Conservation (phyloP, 64 coral and sea anemone genomes). For the Platygyra sinensis region DNA sequence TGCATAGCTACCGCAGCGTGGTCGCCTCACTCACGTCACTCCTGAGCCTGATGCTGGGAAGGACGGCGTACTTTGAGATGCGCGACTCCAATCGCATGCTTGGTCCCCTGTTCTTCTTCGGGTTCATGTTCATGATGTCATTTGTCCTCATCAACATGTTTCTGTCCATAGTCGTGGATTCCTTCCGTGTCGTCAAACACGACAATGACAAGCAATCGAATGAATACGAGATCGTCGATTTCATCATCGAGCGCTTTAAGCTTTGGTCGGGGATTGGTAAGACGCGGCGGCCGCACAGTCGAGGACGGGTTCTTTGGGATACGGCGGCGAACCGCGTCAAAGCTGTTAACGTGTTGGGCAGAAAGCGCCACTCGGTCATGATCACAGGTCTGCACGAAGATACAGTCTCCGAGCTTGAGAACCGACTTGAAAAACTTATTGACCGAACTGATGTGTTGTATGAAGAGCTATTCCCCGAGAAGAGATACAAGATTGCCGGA, state of each 20-base stretch:
- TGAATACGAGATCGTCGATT: slow-evolving; percentile 94
- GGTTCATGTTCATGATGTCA: slow-evolving; percentile 89
- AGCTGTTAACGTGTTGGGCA: slow-evolving; percentile 63
- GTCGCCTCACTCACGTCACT: slow-evolving; percentile 76
- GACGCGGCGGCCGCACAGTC: slow-evolving; percentile 23
- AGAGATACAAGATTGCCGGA: background rate
- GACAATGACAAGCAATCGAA: slow-evolving; percentile 80
- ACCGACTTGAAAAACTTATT: slow-evolving; percentile 90
- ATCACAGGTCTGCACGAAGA: slow-evolving; percentile 48
- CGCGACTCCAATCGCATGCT: slow-evolving; percentile 69
- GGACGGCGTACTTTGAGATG: slow-evolving; percentile 76
- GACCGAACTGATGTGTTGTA: slow-evolving; percentile 86
- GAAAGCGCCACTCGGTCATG: background rate
- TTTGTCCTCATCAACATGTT: slow-evolving; percentile 98
- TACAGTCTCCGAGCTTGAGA: slow-evolving; percentile 78
- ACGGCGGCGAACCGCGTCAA: slow-evolving; percentile 58
- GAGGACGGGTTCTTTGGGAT: slow-evolving; percentile 80
- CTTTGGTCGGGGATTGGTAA: slow-evolving; percentile 88
- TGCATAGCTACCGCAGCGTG: slow-evolving; percentile 66
- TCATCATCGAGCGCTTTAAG: slow-evolving; percentile 90
- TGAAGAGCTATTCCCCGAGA: slow-evolving; percentile 85
- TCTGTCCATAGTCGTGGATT: slow-evolving; percentile 86
- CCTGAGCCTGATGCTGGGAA: slow-evolving; percentile 86
- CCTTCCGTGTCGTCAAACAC: slow-evolving; percentile 72
- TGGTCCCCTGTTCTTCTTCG: slow-evolving; percentile 91